A percentile compares a stretch with the other conserved stretches of the same genome.
Evolutionary conservation across 2,888 invertebrate genomes (phyloP).

Genomic region (Ornithoptera priamus): DNA sequence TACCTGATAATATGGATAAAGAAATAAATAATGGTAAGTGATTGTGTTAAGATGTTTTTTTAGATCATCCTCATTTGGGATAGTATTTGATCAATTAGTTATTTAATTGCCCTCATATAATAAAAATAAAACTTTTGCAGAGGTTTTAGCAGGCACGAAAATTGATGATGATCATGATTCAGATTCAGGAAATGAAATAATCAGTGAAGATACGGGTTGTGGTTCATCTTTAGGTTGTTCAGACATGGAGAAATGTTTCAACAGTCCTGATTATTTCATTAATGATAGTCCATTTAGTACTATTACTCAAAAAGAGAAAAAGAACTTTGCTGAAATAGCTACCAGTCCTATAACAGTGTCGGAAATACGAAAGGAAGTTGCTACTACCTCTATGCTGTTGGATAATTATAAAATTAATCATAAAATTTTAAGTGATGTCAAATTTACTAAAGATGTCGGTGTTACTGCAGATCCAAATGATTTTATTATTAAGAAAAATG

Average conservation of each 20-base stretch:
- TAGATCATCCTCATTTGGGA: neutral
- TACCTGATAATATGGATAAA: constrained; percentile 2
- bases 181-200: constrained; percentile 46
- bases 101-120: neutral
- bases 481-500: constrained; percentile 5
- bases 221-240: constrained; percentile 67
- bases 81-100: neutral
- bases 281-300: constrained; percentile 36
- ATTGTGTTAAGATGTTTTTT: neutral
- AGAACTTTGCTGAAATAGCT: constrained; percentile 34
- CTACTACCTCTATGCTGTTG: constrained; percentile 19
- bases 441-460: constrained; percentile 2
- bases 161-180: constrained; percentile 38
- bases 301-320: constrained; percentile 36
- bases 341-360: constrained; percentile 41
- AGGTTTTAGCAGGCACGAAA: constrained; percentile 12
- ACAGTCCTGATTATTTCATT: constrained; percentile 58
- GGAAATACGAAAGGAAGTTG: constrained; percentile 30
- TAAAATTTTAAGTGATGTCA: constrained; percentile 5
- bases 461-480: neutral
- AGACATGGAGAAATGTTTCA: constrained; percentile 58
- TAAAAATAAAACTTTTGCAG: constrained; percentile 14
- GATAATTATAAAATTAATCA: neutral
- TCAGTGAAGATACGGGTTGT: constrained; percentile 65
- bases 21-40: constrained; percentile 19